Percentiles rank a stretch among this genome's conserved stretches.
Conservation (phyloP, 35 echinoderm and acorn worm species). For the Lytechinus variegatus region DNA sequence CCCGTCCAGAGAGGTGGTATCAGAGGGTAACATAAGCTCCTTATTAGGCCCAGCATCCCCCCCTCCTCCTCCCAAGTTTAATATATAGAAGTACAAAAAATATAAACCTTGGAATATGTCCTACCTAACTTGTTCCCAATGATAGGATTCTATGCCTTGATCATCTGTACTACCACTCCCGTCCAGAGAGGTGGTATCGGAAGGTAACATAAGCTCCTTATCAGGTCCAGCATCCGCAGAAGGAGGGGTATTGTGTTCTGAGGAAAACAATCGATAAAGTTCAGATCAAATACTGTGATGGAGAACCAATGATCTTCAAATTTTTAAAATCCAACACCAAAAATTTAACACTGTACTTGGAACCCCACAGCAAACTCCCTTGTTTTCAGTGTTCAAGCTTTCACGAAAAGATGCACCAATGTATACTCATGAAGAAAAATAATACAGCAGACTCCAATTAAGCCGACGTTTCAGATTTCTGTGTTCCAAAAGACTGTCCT, state of each 20-base stretch:
- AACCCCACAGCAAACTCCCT: too few relatives aligned
- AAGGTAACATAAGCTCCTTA: conserved; percentile 84
- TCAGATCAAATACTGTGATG: not conserved
- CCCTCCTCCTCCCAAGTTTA: too few relatives aligned
- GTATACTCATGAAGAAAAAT: too few relatives aligned
- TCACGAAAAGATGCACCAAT: too few relatives aligned
- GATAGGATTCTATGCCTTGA: conserved; percentile 59
- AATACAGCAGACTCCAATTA: too few relatives aligned
- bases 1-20: conserved; percentile 81
- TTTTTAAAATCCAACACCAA: too few relatives aligned
- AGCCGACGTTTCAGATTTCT: too few relatives aligned
- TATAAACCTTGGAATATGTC: not conserved
- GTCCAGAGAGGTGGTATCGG: conserved; percentile 83
- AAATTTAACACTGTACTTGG: too few relatives aligned
- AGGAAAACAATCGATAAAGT: not conserved
- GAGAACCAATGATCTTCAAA: too few relatives aligned
- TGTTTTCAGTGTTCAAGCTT: too few relatives aligned
- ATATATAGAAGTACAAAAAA: not conserved
- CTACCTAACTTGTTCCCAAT: conserved; percentile 83
- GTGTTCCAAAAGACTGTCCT: too few relatives aligned
- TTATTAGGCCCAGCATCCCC: conserved; percentile 93
- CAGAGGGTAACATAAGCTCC: conserved; percentile 81
- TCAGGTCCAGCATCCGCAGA: conserved; percentile 85
- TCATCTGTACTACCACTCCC: conserved; percentile 82
- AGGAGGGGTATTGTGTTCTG: conserved; percentile 83